These are phyloP conservation scores for Scaptomyza reducta DNA, from an alignment of 2,888 invertebrate genomes.

Conservation along the genomic window DNA sequence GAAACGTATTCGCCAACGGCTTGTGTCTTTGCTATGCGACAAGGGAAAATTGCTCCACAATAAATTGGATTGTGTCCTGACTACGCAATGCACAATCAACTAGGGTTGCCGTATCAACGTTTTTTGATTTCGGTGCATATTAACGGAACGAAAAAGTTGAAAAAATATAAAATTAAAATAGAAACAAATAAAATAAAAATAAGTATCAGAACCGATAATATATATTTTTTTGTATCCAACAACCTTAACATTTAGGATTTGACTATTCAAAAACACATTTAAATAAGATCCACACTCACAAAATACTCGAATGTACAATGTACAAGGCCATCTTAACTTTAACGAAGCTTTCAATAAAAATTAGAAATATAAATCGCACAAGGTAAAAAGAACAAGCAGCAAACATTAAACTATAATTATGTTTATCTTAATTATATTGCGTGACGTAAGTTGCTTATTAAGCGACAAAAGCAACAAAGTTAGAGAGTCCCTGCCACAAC, in stretches of 20 bases:
- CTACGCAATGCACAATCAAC: not conserved
- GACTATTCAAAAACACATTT: not conserved
- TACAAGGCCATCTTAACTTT: slow-evolving; percentile 46
- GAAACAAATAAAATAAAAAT: too few relatives aligned
- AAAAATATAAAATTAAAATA: too few relatives aligned
- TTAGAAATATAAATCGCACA: slow-evolving; percentile 42
- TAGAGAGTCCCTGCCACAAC: slow-evolving; percentile 64
- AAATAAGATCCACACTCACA: not conserved
- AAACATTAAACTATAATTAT: slow-evolving; percentile 73
- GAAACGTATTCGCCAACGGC: not conserved
- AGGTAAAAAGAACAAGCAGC: slow-evolving; percentile 37
- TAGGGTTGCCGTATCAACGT: not conserved
- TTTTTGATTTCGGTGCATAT: not conserved
- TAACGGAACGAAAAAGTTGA: too few relatives aligned
- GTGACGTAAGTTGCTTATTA: slow-evolving; percentile 77
- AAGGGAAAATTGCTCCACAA: not conserved
- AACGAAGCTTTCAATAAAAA: slow-evolving; percentile 51
- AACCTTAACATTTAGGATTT: too few relatives aligned
- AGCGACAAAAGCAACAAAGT: slow-evolving; percentile 65
- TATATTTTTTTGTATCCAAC: too few relatives aligned
- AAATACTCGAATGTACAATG: slow-evolving; percentile 27
- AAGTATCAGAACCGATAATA: too few relatives aligned
- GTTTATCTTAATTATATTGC: slow-evolving; percentile 80
- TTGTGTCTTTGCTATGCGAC: slow-evolving; percentile 1
- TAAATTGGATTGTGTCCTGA: not conserved